Evolutionary conservation across 2,113 vertebrate genomes (phyloP).

Genomic region (Diadophis punctatus): DNA sequence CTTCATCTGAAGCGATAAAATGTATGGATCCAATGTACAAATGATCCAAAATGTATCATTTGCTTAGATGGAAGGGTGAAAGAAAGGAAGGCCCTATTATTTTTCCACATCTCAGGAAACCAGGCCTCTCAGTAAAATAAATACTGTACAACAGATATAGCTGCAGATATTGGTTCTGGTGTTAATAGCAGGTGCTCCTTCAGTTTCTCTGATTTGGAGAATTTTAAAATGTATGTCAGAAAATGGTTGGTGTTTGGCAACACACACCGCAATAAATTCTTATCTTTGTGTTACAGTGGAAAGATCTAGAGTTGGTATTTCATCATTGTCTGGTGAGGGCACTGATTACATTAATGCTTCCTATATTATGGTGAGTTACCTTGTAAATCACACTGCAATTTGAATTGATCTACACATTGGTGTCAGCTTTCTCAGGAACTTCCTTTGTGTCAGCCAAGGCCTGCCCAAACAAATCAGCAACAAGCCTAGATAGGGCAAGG

Average conservation of each 20-base stretch:
- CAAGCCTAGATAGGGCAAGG: not conserved
- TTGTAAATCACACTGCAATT: not conserved
- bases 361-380: constrained; percentile 75
- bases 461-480: not conserved
- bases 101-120: not conserved
- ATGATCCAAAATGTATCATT: not conserved
- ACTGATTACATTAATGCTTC: constrained; percentile 94
- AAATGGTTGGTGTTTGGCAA: not conserved
- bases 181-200: not conserved
- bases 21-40: not conserved
- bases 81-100: not conserved
- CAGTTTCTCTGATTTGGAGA: not conserved
- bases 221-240: not conserved
- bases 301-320: constrained; percentile 82
- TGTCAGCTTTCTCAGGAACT: not conserved
- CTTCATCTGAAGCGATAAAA: not conserved
- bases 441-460: not conserved
- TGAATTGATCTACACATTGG: not conserved
- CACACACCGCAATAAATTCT: not conserved
- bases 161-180: not conserved
- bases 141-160: not conserved
- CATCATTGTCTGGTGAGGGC: constrained; percentile 74
- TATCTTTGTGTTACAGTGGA: constrained; percentile 75
- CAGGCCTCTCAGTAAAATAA: not conserved
- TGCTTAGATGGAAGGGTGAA: not conserved